phyloP scores from a whole-genome alignment of 2,113 vertebrate genomes.

The Tapirus terrestris region DNA sequence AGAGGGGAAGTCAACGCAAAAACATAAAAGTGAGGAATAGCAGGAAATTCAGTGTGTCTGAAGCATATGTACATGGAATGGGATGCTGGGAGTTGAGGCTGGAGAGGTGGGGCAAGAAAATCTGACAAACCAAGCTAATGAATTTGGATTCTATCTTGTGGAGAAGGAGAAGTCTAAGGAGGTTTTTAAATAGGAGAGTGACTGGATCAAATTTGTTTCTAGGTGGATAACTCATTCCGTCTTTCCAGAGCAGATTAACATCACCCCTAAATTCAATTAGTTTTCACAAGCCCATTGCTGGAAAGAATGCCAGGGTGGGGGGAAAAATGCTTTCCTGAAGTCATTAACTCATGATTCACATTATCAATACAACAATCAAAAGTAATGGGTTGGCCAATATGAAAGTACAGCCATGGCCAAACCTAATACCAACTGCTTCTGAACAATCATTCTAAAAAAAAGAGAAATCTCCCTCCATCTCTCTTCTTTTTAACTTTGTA shows the following conservation, averaged over 20 bases:
- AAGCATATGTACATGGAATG: background rate
- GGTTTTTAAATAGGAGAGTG: constrained; percentile 24
- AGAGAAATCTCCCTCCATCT: background rate
- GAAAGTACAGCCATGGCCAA: background rate
- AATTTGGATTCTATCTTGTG: background rate
- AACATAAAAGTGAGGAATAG: background rate
- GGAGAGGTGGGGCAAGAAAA: background rate
- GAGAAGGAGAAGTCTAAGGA: background rate
- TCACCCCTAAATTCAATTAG: background rate
- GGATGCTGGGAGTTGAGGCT: background rate
- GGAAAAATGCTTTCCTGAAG: background rate
- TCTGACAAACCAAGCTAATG: background rate
- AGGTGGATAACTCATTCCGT: background rate
- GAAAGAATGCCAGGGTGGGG: background rate
- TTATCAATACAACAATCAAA: background rate
- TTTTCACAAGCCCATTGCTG: background rate
- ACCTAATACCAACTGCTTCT: background rate
- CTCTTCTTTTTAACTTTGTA: constrained; percentile 7
- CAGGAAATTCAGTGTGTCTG: background rate
- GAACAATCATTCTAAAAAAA: too few relatives aligned
- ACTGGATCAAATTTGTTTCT: constrained; percentile 5
- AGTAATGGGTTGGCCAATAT: background rate
- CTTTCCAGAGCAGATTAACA: constrained; percentile 35
- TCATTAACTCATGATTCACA: constrained; percentile 11
- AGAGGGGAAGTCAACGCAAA: background rate